Evolutionary conservation across 1,140 invertebrate species (phyloP).

Genomic region (Brachionus manjavacas): DNA sequence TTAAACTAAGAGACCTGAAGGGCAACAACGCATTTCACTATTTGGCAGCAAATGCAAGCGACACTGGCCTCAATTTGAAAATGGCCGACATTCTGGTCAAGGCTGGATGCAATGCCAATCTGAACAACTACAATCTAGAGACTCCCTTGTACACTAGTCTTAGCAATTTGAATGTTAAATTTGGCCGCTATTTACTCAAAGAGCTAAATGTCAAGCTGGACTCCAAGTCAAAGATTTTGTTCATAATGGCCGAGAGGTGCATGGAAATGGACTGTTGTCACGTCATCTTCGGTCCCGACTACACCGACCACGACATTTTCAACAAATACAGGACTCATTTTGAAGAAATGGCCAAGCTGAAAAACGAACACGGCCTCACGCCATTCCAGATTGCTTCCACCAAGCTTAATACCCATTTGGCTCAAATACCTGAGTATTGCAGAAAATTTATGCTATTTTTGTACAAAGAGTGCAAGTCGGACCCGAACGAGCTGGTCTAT

Average conservation of each 20-base stretch:
- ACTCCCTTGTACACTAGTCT: slow-evolving; percentile 55
- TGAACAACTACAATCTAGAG: slow-evolving; percentile 50
- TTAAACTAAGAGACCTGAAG: slow-evolving; percentile 53
- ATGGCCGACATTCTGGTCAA: slow-evolving; percentile 54
- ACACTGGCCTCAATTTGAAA: slow-evolving; percentile 48
- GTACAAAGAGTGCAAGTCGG: slow-evolving; percentile 34
- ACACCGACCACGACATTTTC: neutral
- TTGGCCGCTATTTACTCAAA: neutral
- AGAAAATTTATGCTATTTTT: slow-evolving; percentile 25
- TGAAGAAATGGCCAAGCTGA: slow-evolving; percentile 11
- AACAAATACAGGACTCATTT: neutral
- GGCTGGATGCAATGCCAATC: slow-evolving; percentile 53
- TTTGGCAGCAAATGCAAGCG: slow-evolving; percentile 46
- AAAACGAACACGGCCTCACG: neutral
- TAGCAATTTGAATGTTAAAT: slow-evolving; percentile 17
- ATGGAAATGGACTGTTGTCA: slow-evolving; percentile 3
- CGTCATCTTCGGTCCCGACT: neutral
- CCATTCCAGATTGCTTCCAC: neutral
- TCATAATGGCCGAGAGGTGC: neutral
- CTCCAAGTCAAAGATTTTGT: neutral
- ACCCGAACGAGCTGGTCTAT: slow-evolving; percentile 7
- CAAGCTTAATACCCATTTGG: neutral
- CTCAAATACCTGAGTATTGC: neutral
- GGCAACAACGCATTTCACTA: slow-evolving; percentile 56
- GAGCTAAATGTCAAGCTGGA: neutral